Percentiles rank a stretch among this genome's conserved stretches.
Evolutionary conservation across 2,797 vertebrate species (phyloP).

Genomic region (Apodemus agrarius): DNA sequence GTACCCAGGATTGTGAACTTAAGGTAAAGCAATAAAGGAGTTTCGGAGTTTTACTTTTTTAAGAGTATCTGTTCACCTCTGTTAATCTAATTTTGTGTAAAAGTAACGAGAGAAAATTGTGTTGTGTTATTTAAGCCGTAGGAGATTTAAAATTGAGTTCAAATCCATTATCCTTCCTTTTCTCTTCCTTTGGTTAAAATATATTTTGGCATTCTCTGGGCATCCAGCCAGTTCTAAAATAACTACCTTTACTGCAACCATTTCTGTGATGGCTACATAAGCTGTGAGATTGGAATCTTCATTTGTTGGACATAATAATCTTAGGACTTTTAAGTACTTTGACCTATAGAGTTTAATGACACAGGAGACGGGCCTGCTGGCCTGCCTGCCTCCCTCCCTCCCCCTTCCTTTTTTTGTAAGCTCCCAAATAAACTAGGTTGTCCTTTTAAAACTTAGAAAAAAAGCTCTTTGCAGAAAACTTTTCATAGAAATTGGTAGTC

Average conservation of each 20-base stretch:
- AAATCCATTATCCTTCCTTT: conserved; percentile 66
- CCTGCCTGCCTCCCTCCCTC: neutral
- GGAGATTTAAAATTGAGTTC: conserved; percentile 76
- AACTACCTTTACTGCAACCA: conserved; percentile 62
- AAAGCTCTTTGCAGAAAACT: conserved; percentile 49
- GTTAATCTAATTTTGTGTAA: conserved; percentile 56
- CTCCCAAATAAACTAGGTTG: conserved; percentile 52
- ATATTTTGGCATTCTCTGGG: conserved; percentile 73
- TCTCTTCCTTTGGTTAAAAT: conserved; percentile 78
- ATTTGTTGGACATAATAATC: conserved; percentile 61
- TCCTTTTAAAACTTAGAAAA: conserved; percentile 46
- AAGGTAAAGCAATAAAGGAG: conserved; percentile 35
- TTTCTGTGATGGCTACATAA: conserved; percentile 70
- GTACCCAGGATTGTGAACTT: neutral
- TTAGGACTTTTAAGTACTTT: conserved; percentile 42
- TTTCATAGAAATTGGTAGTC: conserved; percentile 35
- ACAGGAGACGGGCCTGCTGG: neutral
- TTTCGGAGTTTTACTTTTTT: neutral
- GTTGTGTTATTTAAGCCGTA: conserved; percentile 67
- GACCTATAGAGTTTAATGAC: conserved; percentile 53
- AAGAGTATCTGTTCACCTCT: conserved; percentile 26
- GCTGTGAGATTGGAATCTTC: conserved; percentile 59
- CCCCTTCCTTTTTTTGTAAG: neutral
- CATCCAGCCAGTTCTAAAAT: conserved; percentile 78
- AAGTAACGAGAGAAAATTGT: conserved; percentile 64